Conservation (phyloP, 1,140 invertebrate genomes). For the Apis cerana region DNA sequence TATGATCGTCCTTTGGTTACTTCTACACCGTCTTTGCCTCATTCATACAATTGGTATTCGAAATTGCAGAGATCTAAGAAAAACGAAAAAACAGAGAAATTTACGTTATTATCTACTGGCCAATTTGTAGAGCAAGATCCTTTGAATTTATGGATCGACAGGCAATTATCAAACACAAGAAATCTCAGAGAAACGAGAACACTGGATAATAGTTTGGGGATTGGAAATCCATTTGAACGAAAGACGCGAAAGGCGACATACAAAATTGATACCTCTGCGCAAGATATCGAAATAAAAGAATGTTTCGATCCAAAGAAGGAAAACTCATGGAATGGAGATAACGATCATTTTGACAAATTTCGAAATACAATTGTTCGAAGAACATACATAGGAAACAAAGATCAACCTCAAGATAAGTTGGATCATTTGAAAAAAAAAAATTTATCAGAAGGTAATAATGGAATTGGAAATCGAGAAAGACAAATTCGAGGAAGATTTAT, state of each 20-base stretch:
- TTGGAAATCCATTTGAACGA: neutral
- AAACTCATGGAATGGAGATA: neutral
- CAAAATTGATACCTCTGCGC: neutral
- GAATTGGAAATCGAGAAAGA: neutral
- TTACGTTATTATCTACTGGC: neutral
- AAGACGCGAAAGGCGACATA: no score
- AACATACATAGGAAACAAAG: neutral
- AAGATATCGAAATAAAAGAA: neutral
- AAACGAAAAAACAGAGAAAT: neutral
- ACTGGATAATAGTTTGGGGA: neutral
- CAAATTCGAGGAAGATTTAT: neutral
- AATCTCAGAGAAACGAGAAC: neutral
- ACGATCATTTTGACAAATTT: neutral
- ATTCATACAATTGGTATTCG: neutral
- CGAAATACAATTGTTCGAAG: neutral
- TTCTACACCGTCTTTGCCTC: neutral
- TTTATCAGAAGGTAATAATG: neutral
- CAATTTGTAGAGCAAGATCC: neutral
- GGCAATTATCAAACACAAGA: no score
- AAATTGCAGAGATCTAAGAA: neutral
- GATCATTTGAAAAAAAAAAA: no score
- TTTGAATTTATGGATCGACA: no score
- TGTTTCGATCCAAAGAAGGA: neutral
- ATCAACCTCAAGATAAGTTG: neutral
- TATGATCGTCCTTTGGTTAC: constrained; percentile 5